Conservation (phyloP, 2,888 invertebrate genomes). For the Caenorhabditis parvicauda region DNA sequence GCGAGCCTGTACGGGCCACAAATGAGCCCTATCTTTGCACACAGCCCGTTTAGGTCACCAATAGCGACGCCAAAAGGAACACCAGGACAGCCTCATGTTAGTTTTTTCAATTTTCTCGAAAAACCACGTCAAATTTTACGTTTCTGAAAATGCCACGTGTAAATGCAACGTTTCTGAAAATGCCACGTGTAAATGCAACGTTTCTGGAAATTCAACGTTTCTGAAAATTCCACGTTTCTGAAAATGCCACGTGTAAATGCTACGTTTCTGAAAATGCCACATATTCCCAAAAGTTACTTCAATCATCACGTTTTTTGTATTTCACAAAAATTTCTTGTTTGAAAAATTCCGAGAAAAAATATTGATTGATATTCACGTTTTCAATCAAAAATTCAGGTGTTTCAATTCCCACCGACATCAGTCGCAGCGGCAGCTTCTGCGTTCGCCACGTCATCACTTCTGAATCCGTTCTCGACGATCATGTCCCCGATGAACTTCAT, state of each 20-base stretch:
- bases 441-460: neutral
- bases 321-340: neutral
- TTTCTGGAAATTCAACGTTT: too few species aligned
- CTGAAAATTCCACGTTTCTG: too few species aligned
- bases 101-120: slow-evolving; percentile 1
- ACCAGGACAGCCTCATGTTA: slow-evolving; percentile 12
- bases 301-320: neutral
- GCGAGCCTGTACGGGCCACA: slow-evolving; percentile 33
- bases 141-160: too few species aligned
- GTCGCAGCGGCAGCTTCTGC: too few species aligned
- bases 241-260: too few species aligned
- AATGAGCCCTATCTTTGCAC: slow-evolving; percentile 20
- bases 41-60: slow-evolving; percentile 23
- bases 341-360: neutral
- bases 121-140: too few species aligned
- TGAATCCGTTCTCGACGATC: slow-evolving; percentile 23
- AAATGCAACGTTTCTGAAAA: neutral
- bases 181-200: too few species aligned
- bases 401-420: slow-evolving; percentile 34
- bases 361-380: neutral
- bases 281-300: too few species aligned
- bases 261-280: too few species aligned
- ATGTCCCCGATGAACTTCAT: slow-evolving; percentile 24
- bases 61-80: slow-evolving; percentile 14
- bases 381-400: slow-evolving; percentile 21